Evolutionary conservation across 1,140 invertebrate species (phyloP), one percentile per base, ranked within the genome.

Genomic region (Papilio aristodemus): DNA sequence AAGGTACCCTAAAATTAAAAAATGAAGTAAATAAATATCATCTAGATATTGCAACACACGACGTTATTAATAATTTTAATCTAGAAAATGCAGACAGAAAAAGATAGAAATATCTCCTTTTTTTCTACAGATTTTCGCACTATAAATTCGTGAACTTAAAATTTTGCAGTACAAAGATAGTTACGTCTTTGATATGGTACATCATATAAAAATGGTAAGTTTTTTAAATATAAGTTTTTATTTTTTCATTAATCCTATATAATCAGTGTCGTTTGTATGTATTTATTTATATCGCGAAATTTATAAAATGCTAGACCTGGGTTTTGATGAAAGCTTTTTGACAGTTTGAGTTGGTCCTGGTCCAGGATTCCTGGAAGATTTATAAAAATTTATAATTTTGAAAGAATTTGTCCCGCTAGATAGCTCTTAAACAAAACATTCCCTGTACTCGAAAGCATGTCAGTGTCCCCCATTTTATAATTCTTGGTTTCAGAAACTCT

Each of bases 21-120:
- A 13, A 43, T 14, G 17, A 6, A 17, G 17, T 43, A 43, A 41
- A 43, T 43, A 13, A 46, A 39, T 39, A 14, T 7, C 14, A 46
- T 19, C 43, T 17, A 1, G 14, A 46, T 9, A 0, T 19, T 17
- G 17, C 19, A 19, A 14, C 19, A 17, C 6, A 46, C 11, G 38
- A 39, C 41, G 17, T 46, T 10, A 17, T 19, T 46, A 46, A 19
- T 46, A 10, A 46, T 46, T 46, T 46, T 17, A 19, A 46, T 46
- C 43, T 17, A 46, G 17, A 46, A 46, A 46, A 46, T 46, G 43
- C 43, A 46, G 43, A 46, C 43, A 19, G 14, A 46, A 46, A 46
- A 46, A 46, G 27, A 32, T 32, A 32, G 27, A 46, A 14, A 46
- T 14, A 46, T 7, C 43, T 3, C 6, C 27, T 9, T 19, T 46